Conservation (phyloP, 1,140 invertebrate genomes). For the Drosophila pectinifera region DNA sequence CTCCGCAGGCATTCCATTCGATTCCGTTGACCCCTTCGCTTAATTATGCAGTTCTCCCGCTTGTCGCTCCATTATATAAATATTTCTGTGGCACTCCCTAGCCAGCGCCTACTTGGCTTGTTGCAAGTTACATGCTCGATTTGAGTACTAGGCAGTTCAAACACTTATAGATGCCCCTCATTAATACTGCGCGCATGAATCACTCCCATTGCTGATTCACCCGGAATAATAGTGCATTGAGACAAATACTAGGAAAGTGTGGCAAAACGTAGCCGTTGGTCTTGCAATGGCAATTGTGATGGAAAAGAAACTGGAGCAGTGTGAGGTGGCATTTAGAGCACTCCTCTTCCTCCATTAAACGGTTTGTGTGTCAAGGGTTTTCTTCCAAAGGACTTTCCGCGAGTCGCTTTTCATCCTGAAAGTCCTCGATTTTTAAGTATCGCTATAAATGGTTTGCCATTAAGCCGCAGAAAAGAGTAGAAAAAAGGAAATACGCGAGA, state of each 20-base stretch:
- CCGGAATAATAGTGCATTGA: constrained; percentile 2
- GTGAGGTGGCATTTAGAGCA: constrained; percentile 17
- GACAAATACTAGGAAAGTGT: constrained; percentile 6
- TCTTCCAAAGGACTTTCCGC: constrained; percentile 10
- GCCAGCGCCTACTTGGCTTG: constrained; percentile 11
- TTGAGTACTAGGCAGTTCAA: constrained; percentile 14
- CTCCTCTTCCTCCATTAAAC: not conserved
- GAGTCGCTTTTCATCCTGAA: constrained; percentile 18
- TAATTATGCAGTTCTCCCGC: constrained; percentile 35
- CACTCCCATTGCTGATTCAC: constrained; percentile 33
- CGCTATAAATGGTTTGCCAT: constrained; percentile 41
- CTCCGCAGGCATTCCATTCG: constrained; percentile 21
- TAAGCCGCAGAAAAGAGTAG: not conserved
- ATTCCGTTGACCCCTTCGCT: constrained; percentile 38
- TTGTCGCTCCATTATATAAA: constrained; percentile 31
- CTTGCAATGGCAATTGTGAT: not conserved
- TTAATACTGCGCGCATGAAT: constrained; percentile 20
- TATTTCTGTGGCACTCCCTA: constrained; percentile 16
- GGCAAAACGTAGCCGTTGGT: not conserved
- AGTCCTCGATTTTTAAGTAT: constrained; percentile 45
- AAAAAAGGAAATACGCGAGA: not conserved
- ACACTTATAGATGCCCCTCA: constrained; percentile 10
- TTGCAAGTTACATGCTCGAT: constrained; percentile 7
- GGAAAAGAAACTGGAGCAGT: constrained; percentile 28
- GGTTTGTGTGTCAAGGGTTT: constrained; percentile 39